Base-by-base conservation (phyloP, 2,113 vertebrate genomes). In the Illadopsis cleaveri region DNA sequence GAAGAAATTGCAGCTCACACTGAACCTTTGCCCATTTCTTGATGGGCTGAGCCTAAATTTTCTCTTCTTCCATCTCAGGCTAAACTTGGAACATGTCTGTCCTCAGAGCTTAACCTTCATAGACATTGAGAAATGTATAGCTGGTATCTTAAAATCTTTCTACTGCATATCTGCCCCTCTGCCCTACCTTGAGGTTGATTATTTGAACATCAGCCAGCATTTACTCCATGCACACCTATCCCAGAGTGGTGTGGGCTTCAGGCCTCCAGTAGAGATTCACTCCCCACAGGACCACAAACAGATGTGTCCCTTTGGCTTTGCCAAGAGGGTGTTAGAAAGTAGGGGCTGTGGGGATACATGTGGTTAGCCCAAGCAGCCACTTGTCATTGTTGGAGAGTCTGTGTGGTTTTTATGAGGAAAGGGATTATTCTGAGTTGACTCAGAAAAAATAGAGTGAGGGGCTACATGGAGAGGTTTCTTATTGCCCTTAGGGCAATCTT, bases 281-380 rank as follows among this genome's bases (percentile, higher is more conserved):
- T 96, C 69, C 51, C 37, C 54, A 51, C 71, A 70, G 95, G 75
- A 90, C 88, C 82, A 94, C 89, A 94, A 91, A 70, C 81, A n/a
- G 22, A 23, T 71, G 35, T 54, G 82, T 94, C 81, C 69, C 78
- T 95, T 91, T 89, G 95, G 85, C 95, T 97, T 90, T 95, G 96
- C 96, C 96, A 95, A 86, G 82, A 77, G 79, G 37, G 27, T 76
- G 72, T 89, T 91, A 87, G 72, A 92, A 86, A 89, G 82, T 7
- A 86, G 83, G 80, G 93, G 44, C 92, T 89, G 80, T 90, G 89
- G 87, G 90, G 73, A 95, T 96, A 83, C 89, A 92, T 97, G 97
- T 98, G 97, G 98, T 98, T 97, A 97, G 97, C 94, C 94, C 81
- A 92, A 86, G 86, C 24, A 85, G 96, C 95, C 89, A 95, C 90